These are phyloP conservation scores for Sycophila sp. DNA, from an alignment of 1,140 invertebrate genomes.

Conservation along the genomic window DNA sequence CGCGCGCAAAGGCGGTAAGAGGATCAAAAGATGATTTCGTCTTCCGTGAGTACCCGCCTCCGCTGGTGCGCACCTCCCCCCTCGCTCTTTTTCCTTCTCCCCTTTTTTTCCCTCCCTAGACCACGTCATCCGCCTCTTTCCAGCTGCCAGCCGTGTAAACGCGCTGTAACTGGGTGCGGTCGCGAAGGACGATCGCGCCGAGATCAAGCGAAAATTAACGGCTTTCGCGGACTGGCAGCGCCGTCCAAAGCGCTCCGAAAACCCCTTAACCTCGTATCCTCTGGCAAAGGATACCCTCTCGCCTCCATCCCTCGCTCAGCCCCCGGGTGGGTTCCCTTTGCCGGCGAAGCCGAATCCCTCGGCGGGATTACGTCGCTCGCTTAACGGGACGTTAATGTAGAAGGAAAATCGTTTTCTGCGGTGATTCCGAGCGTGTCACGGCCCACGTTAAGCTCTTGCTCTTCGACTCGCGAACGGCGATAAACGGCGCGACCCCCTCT, in stretches of 20 bases:
- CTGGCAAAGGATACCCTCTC: conserved; percentile 42
- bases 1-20: conserved; percentile 18
- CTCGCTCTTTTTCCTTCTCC: background rate
- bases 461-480: no score
- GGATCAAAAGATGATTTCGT: conserved; percentile 38
- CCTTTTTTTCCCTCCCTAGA: conserved; percentile 14
- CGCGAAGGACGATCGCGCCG: conserved; percentile 44
- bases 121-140: no score
- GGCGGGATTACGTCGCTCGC: conserved; percentile 53
- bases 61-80: no score
- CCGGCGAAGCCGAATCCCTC: conserved; percentile 44
- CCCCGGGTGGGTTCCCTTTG: conserved; percentile 7
- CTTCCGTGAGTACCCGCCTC: no score
- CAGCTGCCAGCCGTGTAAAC: no score
- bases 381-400: conserved; percentile 54
- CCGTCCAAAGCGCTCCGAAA: conserved; percentile 46
- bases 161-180: no score
- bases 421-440: conserved; percentile 27
- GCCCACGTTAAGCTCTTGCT: background rate
- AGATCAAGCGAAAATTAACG: conserved; percentile 54
- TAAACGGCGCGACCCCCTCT: no score
- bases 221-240: conserved; percentile 40
- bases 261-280: conserved; percentile 47
- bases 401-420: conserved; percentile 36
- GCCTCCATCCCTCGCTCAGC: background rate